Evolutionary conservation across 2,888 invertebrate species (phyloP), one percentile per base, ranked within the genome.

Genomic region (Noctua pronuba): DNA sequence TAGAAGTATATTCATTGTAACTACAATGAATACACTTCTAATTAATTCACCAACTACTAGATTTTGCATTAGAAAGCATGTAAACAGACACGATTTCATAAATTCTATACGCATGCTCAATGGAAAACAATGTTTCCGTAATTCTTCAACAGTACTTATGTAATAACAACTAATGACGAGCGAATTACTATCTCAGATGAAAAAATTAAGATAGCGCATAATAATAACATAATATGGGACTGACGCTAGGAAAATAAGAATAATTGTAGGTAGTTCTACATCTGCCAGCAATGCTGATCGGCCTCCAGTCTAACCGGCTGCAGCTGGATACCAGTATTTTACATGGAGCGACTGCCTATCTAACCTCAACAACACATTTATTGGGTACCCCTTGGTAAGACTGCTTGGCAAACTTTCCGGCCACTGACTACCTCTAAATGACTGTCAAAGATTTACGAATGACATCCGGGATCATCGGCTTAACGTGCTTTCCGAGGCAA

Each of bases 121-220:
- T 64, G 38, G 38, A 79, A 66, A 49, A 58, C 64, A 55, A 75
- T 81, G 69, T 70, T 81, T 70, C 82, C 82, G 52, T 46, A 66
- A 66, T 70, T 67, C 7, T 75, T 55, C n/a, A 70, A 44, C 16
- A 74, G 21, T 7, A 21, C n/a, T 81, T 80, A 70, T 38, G 38
- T 66, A 75, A 80, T 7, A 60, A n/a, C 38, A 62, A 28, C 24
- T 60, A 62, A 79, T 31, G 79, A 66, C 46, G 49, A 68, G 35
- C 18, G 28, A 55, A 66, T 41, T 16, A 44, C 28, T 66, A 31
- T 73, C 28, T 68, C 21, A 46, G 60, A 80, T 55, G 49, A 55
- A 46, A 46, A 18, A 49, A 80, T 28, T 13, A 24, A 49, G 41
- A 75, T 74, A 35, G 73, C 67, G 38, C 21, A 60, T 70, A 21